Evolutionary conservation across 2,797 vertebrate genomes (phyloP).

Genomic region (Chaenodraco wilsoni): DNA sequence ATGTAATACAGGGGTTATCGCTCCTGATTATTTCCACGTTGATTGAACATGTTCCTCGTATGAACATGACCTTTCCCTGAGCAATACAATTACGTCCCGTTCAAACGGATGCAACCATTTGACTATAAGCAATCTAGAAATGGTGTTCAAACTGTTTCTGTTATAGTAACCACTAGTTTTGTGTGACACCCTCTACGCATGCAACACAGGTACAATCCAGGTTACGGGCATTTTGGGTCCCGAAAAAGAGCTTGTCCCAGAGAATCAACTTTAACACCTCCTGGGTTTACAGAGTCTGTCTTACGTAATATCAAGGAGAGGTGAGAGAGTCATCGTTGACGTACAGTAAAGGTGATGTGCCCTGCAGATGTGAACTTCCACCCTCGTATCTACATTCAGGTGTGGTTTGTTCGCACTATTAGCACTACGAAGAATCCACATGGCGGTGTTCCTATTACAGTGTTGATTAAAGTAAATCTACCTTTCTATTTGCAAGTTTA

Average conservation of each 20-base stretch:
- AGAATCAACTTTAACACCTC: conserved; percentile 50
- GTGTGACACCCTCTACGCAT: not conserved
- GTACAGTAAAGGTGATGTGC: conserved; percentile 39
- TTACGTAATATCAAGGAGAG: conserved; percentile 34
- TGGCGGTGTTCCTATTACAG: not conserved
- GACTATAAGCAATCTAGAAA: not conserved
- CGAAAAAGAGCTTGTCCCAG: conserved; percentile 61
- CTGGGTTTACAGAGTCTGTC: conserved; percentile 39
- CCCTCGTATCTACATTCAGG: conserved; percentile 2
- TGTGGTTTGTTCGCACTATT: conserved; percentile 20
- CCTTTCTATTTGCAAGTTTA: not conserved
- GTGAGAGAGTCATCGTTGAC: conserved; percentile 32
- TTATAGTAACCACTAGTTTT: not conserved
- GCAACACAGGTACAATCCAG: conserved; percentile 12
- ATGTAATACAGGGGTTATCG: not conserved
- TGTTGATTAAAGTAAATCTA: not conserved
- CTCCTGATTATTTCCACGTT: not conserved
- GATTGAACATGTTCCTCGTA: conserved; percentile 9
- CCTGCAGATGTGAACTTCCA: conserved; percentile 42
- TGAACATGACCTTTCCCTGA: conserved; percentile 15
- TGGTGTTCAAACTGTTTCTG: not conserved
- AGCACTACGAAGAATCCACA: not conserved
- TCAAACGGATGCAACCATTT: not conserved
- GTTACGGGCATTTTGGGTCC: conserved; percentile 40
- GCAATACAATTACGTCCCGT: not conserved